Conservation (phyloP, 2,888 invertebrate species). For the Argyresthia albistria region DNA sequence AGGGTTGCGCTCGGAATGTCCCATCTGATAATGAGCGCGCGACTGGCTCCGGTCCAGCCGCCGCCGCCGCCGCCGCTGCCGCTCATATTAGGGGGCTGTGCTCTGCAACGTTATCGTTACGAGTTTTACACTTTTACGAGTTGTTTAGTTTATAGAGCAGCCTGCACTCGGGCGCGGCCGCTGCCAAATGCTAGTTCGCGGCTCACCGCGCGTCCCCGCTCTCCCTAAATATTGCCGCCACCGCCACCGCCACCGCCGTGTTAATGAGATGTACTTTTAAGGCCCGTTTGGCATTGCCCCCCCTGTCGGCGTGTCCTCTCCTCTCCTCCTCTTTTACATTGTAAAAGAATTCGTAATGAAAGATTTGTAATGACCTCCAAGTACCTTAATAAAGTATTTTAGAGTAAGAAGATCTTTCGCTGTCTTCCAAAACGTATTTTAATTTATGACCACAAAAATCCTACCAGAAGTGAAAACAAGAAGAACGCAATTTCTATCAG, state of each 20-base stretch:
- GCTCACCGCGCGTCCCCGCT: slow-evolving; percentile 51
- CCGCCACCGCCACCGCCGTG: slow-evolving; percentile 48
- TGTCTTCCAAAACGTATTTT: slow-evolving; percentile 69
- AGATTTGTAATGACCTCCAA: not conserved
- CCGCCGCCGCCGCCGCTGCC: slow-evolving; percentile 15
- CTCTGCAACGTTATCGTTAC: slow-evolving; percentile 61
- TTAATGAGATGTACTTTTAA: slow-evolving; percentile 60
- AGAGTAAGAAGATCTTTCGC: slow-evolving; percentile 47
- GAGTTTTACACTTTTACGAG: slow-evolving; percentile 72
- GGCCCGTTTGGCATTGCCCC: slow-evolving; percentile 44
- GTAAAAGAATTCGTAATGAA: not conserved
- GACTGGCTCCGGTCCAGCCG: slow-evolving; percentile 64
- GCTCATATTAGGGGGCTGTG: slow-evolving; percentile 58
- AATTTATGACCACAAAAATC: slow-evolving; percentile 47
- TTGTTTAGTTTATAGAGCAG: slow-evolving; percentile 65
- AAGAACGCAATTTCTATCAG: not conserved
- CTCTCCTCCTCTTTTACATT: not conserved
- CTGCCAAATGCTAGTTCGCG: slow-evolving; percentile 70
- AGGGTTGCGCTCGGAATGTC: slow-evolving; percentile 60
- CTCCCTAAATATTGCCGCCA: slow-evolving; percentile 50
- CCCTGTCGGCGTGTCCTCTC: not conserved
- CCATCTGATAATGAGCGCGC: slow-evolving; percentile 68
- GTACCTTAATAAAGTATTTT: slow-evolving; percentile 16
- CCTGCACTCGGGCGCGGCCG: slow-evolving; percentile 39
- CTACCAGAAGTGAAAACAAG: not conserved